A percentile compares a stretch with the other conserved stretches of the same genome.
Conservation (phyloP, 1,140 invertebrate genomes). For the Hylaeus anthracinus region DNA sequence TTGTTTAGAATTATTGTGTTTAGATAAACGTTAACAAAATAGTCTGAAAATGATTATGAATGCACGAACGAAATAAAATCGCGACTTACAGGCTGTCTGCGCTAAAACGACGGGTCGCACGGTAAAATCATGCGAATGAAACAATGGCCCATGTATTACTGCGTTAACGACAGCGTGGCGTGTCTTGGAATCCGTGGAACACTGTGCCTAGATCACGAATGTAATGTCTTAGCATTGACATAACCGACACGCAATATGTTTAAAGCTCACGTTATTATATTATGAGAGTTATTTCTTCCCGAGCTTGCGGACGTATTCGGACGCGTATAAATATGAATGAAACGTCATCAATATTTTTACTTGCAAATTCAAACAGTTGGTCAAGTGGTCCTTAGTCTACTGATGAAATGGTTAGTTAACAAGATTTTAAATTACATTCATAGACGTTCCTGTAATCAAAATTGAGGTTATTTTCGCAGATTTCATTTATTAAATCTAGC, state of each 20-base stretch:
- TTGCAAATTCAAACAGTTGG: too few relatives aligned
- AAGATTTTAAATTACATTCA: too few relatives aligned
- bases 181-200: conserved; percentile 53
- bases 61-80: too few relatives aligned
- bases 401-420: too few relatives aligned
- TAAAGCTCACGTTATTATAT: conserved; percentile 50
- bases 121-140: conserved; percentile 54
- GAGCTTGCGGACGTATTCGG: background rate
- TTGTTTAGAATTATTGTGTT: too few relatives aligned
- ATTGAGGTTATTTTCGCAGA: too few relatives aligned
- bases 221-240: conserved; percentile 44
- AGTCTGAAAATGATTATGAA: too few relatives aligned
- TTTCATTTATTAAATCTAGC: too few relatives aligned
- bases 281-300: background rate
- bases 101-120: conserved; percentile 40
- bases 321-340: background rate
- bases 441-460: too few relatives aligned
- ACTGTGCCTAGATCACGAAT: conserved; percentile 56
- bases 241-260: conserved; percentile 55
- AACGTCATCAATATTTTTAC: too few relatives aligned
- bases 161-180: conserved; percentile 57
- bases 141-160: conserved; percentile 39
- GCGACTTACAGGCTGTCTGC: background rate
- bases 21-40: too few relatives aligned
- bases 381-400: too few relatives aligned